These are phyloP conservation scores for Muschampia plurimacula DNA, from an alignment of 2,888 invertebrate genomes.

Conservation along the genomic window DNA sequence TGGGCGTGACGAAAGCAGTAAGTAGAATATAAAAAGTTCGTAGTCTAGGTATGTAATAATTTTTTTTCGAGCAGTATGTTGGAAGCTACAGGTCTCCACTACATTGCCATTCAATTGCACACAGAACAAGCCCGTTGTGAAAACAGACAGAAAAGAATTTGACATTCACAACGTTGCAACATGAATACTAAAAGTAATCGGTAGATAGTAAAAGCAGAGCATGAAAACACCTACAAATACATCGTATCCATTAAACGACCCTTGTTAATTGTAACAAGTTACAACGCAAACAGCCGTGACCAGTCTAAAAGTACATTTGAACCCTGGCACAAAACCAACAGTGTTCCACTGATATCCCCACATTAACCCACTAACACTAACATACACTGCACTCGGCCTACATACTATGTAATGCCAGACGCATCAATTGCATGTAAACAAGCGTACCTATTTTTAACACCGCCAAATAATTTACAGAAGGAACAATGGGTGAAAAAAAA, in stretches of 20 bases:
- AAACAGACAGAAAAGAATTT: too few species aligned
- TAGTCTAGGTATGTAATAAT: too few species aligned
- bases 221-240: too few species aligned
- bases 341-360: conserved; percentile 43
- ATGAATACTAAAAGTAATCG: too few species aligned
- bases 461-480: conserved; percentile 28
- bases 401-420: conserved; percentile 48
- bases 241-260: not conserved
- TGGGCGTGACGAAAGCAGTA: too few species aligned
- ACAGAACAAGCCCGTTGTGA: too few species aligned
- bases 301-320: conserved; percentile 29
- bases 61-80: too few species aligned
- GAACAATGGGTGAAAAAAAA: not conserved
- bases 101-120: too few species aligned
- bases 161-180: too few species aligned
- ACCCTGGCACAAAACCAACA: conserved; percentile 51
- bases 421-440: conserved; percentile 51
- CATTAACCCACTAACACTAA: conserved; percentile 53
- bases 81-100: too few species aligned
- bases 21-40: too few species aligned
- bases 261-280: not conserved
- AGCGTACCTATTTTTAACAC: conserved; percentile 52
- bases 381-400: conserved; percentile 51
- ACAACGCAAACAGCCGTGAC: conserved; percentile 19
- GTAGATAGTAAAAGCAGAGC: too few species aligned